Evolutionary conservation across 2,113 vertebrate genomes (phyloP).

Genomic region (Grus americana): DNA sequence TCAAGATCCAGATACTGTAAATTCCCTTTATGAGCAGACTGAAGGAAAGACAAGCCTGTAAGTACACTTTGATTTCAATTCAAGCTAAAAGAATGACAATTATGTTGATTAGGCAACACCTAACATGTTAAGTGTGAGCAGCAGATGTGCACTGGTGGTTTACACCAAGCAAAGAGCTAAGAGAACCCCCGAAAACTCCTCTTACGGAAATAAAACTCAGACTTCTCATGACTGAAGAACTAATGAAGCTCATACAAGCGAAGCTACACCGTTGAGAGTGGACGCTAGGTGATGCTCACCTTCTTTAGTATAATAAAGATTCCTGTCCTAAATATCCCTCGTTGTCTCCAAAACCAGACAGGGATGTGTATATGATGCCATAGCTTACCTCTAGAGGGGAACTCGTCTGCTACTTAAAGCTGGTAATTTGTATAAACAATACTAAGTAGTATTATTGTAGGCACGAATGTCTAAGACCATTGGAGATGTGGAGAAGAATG

Average conservation of each 20-base stretch:
- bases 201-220: neutral
- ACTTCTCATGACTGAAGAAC: neutral
- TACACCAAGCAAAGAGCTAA: neutral
- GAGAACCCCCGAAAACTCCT: neutral
- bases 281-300: neutral
- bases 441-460: neutral
- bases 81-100: neutral
- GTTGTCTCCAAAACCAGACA: neutral
- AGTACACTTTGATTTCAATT: neutral
- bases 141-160: neutral
- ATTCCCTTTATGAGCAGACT: neutral
- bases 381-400: neutral
- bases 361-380: neutral
- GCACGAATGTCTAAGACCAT: accelerated
- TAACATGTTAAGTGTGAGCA: accelerated
- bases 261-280: neutral
- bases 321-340: neutral
- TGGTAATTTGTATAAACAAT: neutral
- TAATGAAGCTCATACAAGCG: accelerated
- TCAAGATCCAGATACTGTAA: neutral
- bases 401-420: neutral
- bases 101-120: neutral
- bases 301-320: neutral
- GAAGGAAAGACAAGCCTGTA: neutral
- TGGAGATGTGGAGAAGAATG: neutral